These are phyloP conservation scores for Crocidura indochinensis DNA, from an alignment of 2,797 vertebrate genomes.

Conservation along the genomic window DNA sequence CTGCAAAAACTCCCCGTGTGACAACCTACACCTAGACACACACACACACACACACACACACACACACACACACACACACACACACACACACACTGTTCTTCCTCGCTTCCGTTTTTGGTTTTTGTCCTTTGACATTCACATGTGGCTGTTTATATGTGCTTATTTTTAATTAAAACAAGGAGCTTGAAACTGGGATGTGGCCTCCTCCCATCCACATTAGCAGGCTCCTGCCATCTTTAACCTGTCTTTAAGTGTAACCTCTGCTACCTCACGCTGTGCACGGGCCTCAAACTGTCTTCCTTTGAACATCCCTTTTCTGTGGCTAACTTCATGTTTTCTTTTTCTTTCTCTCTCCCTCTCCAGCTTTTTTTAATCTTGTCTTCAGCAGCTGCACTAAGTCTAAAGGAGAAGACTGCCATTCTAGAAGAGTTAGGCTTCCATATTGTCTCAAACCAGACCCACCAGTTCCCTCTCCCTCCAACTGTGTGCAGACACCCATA, in stretches of 20 bases:
- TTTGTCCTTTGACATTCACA: slow-evolving; percentile 71
- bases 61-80: background rate
- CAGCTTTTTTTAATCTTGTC: slow-evolving; percentile 99
- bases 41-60: background rate
- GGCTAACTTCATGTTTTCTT: slow-evolving; percentile 93
- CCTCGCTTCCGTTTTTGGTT: slow-evolving; percentile 45
- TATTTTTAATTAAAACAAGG: slow-evolving; percentile 80
- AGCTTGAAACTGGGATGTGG: slow-evolving; percentile 72
- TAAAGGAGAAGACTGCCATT: slow-evolving; percentile 97
- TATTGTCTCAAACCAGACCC: slow-evolving; percentile 89
- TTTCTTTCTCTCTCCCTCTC: slow-evolving; percentile 87
- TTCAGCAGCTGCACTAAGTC: slow-evolving; percentile 93
- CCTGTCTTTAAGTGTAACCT: slow-evolving; percentile 72
- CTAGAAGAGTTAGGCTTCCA: slow-evolving; percentile 95
- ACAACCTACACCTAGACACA: no score
- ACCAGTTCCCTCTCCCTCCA: slow-evolving; percentile 60
- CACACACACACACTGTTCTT: slow-evolving; percentile 23
- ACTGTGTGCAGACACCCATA: slow-evolving; percentile 54
- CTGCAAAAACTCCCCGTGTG: slow-evolving; percentile 41
- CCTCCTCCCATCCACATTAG: slow-evolving; percentile 76
- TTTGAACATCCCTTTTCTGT: slow-evolving; percentile 88
- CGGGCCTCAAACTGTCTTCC: slow-evolving; percentile 80
- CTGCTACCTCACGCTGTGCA: slow-evolving; percentile 70
- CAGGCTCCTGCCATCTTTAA: slow-evolving; percentile 45
- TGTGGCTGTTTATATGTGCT: slow-evolving; percentile 80